Evolutionary conservation across 2,888 invertebrate genomes (phyloP).

Genomic region (Ctena decussata): DNA sequence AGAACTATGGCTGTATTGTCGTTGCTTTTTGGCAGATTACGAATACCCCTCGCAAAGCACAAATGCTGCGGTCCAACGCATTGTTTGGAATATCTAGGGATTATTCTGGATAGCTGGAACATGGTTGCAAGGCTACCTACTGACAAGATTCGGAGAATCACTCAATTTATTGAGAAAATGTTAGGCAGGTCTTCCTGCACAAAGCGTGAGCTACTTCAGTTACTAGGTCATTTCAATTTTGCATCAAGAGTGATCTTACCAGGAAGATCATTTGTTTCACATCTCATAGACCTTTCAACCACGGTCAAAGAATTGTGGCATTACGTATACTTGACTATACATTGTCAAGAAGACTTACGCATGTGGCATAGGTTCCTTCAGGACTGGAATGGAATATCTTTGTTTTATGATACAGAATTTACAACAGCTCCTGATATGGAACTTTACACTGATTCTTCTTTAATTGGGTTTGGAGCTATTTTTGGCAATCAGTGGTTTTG

Average conservation of each 20-base stretch:
- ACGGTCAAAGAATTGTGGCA: slow-evolving; percentile 23
- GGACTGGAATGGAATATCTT: slow-evolving; percentile 28
- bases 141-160: slow-evolving; percentile 46
- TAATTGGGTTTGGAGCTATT: slow-evolving; percentile 35
- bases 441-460: slow-evolving; percentile 33
- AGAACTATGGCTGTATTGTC: slow-evolving; percentile 51
- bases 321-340: slow-evolving; percentile 7
- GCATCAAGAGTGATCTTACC: slow-evolving; percentile 38
- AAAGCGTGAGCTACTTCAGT: slow-evolving; percentile 7
- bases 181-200: neutral
- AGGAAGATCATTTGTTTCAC: slow-evolving; percentile 34
- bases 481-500: slow-evolving; percentile 44
- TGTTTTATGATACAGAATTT: slow-evolving; percentile 3
- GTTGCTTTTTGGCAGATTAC: slow-evolving; percentile 41
- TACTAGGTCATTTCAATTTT: slow-evolving; percentile 48
- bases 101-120: slow-evolving; percentile 52
- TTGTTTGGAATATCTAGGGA: slow-evolving; percentile 53
- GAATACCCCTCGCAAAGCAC: slow-evolving; percentile 42
- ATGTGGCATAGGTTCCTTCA: slow-evolving; percentile 26
- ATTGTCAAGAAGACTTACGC: slow-evolving; percentile 26
- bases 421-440: neutral
- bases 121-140: slow-evolving; percentile 44
- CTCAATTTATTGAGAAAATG: neutral
- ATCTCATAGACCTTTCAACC: slow-evolving; percentile 20
- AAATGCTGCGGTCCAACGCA: slow-evolving; percentile 49